Evolutionary conservation across 1,140 invertebrate species (phyloP).

Genomic region (Anastrepha obliqua): DNA sequence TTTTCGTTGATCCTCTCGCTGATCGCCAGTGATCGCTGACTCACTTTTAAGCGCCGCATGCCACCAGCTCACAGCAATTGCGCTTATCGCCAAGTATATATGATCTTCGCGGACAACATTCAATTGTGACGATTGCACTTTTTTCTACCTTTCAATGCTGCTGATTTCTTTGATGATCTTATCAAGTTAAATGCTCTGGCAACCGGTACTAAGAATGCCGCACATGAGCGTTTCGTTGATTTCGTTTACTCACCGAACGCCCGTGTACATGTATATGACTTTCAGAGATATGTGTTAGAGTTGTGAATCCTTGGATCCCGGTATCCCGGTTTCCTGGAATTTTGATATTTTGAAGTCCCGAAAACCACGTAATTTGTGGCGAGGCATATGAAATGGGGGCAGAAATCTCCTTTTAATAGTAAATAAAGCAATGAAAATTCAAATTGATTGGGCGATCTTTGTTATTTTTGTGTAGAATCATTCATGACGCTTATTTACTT

Average conservation of each 20-base stretch:
- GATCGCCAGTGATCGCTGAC: neutral
- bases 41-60: slow-evolving; percentile 3
- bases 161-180: slow-evolving; percentile 29
- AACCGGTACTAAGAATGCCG: slow-evolving; percentile 12
- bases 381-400: too few relatives aligned
- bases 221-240: neutral
- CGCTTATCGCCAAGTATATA: neutral
- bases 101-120: neutral
- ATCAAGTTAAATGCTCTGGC: slow-evolving; percentile 16
- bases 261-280: too few relatives aligned
- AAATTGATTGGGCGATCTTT: too few relatives aligned
- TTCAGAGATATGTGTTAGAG: too few relatives aligned
- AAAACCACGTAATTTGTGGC: too few relatives aligned
- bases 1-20: neutral
- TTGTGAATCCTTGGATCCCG: too few relatives aligned
- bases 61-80: neutral
- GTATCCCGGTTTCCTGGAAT: too few relatives aligned
- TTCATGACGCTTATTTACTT: too few relatives aligned
- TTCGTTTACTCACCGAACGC: neutral
- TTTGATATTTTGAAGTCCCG: too few relatives aligned
- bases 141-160: neutral
- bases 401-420: too few relatives aligned
- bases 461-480: too few relatives aligned
- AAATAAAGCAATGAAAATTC: too few relatives aligned
- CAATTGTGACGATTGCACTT: neutral